These are phyloP conservation scores for Oedothorax gibbosus DNA, from an alignment of 1,140 invertebrate species.

Conservation along the genomic window DNA sequence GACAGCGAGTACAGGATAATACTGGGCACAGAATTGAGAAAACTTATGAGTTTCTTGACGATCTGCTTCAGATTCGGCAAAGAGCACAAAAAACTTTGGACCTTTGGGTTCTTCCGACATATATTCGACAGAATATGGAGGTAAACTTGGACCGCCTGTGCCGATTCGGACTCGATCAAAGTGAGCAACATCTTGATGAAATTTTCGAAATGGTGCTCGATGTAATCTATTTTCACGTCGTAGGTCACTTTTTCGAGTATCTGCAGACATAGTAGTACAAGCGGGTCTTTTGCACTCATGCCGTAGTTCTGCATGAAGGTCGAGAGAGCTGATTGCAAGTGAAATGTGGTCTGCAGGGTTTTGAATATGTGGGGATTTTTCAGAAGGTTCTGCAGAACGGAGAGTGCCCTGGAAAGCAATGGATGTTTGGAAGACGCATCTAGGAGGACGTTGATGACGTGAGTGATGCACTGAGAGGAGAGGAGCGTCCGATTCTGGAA, in stretches of 20 bases:
- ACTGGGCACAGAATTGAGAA: slow-evolving; percentile 8
- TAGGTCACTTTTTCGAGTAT: slow-evolving; percentile 46
- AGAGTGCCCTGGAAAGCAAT: slow-evolving; percentile 28
- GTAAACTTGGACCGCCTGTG: slow-evolving; percentile 19
- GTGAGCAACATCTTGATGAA: slow-evolving; percentile 39
- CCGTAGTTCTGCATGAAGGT: slow-evolving; percentile 45
- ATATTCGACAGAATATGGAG: slow-evolving; percentile 43
- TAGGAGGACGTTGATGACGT: slow-evolving; percentile 39
- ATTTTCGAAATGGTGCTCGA: slow-evolving; percentile 52
- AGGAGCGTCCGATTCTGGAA: slow-evolving; percentile 20
- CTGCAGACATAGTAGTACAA: slow-evolving; percentile 32
- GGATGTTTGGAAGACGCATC: slow-evolving; percentile 4
- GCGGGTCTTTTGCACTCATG: slow-evolving; percentile 13
- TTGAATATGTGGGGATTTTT: slow-evolving; percentile 10
- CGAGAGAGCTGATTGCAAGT: slow-evolving; percentile 47
- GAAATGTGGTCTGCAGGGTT: slow-evolving; percentile 37
- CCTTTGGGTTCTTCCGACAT: slow-evolving; percentile 32
- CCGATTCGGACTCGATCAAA: slow-evolving; percentile 43
- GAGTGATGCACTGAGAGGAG: slow-evolving; percentile 43
- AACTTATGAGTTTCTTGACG: slow-evolving; percentile 28
- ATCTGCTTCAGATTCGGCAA: slow-evolving; percentile 33
- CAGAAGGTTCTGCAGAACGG: slow-evolving; percentile 36
- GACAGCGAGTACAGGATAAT: slow-evolving; percentile 36
- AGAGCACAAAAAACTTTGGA: slow-evolving; percentile 32
- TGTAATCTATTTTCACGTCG: slow-evolving; percentile 40